These are phyloP conservation scores for Pyrocephalus nanus DNA, from an alignment of 2,797 vertebrate species.

Conservation along the genomic window DNA sequence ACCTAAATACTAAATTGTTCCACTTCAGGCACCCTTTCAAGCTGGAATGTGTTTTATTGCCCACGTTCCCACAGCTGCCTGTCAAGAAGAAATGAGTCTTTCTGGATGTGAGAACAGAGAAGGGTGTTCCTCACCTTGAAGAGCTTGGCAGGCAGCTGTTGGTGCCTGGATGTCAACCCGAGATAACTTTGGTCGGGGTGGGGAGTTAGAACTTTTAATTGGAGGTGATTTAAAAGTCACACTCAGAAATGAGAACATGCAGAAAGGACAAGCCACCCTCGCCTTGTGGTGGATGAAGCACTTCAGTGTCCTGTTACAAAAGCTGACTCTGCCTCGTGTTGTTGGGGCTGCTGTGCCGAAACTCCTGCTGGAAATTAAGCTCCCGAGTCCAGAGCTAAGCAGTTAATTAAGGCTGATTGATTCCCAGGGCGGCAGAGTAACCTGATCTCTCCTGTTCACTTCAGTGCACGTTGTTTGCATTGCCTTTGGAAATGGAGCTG, in stretches of 20 bases:
- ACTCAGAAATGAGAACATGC: neutral
- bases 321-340: neutral
- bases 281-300: neutral
- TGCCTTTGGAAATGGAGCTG: neutral
- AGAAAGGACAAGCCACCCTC: neutral
- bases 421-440: neutral
- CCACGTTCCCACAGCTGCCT: neutral
- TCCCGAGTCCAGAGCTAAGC: neutral
- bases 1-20: neutral
- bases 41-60: neutral
- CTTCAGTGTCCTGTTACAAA: neutral
- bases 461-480: rapidly evolving
- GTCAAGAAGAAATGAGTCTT: neutral
- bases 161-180: neutral
- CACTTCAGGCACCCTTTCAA: neutral
- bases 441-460: neutral
- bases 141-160: neutral
- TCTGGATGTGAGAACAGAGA: neutral
- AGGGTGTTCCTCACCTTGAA: neutral
- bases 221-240: neutral
- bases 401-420: conserved; percentile 26
- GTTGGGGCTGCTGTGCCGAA: neutral
- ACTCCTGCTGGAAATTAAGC: neutral
- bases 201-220: neutral
- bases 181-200: neutral